Conservation (phyloP, 1,140 invertebrate genomes). For the Laupala kohalensis region DNA sequence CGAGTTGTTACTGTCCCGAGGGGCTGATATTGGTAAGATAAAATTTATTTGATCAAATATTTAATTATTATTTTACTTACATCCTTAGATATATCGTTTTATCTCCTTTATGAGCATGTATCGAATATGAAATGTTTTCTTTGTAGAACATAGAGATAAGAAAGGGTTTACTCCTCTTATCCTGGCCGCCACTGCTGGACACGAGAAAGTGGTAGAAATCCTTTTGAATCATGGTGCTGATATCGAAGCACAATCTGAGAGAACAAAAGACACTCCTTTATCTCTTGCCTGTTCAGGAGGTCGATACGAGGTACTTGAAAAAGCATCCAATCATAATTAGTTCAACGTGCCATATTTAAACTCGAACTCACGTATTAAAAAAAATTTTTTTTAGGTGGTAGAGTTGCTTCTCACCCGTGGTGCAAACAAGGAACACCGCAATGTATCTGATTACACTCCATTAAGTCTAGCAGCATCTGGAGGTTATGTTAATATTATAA, state of each 20-base stretch:
- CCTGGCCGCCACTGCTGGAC: constrained; percentile 90
- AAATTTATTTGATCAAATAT: too few species aligned
- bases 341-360: too few species aligned
- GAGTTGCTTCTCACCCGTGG: constrained; percentile 77
- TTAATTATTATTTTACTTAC: background rate
- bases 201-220: constrained; percentile 88
- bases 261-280: constrained; percentile 96
- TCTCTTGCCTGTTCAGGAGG: constrained; percentile 96
- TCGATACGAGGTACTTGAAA: constrained; percentile 65
- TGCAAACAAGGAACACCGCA: constrained; percentile 97
- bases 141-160: constrained; percentile 87
- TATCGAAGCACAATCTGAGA: constrained; percentile 95
- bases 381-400: constrained; percentile 67
- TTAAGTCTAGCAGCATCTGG: constrained; percentile 93
- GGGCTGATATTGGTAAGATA: constrained; percentile 68
- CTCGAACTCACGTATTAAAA: too few species aligned
- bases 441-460: constrained; percentile 98
- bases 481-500: constrained; percentile 97
- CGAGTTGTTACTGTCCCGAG: constrained; percentile 73
- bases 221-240: constrained; percentile 85
- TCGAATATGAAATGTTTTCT: constrained; percentile 1
- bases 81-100: background rate
- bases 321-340: background rate
- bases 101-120: background rate
- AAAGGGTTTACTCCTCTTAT: constrained; percentile 98